Base-by-base conservation (phyloP, 2,888 invertebrate species). In the Eilema caniola region DNA sequence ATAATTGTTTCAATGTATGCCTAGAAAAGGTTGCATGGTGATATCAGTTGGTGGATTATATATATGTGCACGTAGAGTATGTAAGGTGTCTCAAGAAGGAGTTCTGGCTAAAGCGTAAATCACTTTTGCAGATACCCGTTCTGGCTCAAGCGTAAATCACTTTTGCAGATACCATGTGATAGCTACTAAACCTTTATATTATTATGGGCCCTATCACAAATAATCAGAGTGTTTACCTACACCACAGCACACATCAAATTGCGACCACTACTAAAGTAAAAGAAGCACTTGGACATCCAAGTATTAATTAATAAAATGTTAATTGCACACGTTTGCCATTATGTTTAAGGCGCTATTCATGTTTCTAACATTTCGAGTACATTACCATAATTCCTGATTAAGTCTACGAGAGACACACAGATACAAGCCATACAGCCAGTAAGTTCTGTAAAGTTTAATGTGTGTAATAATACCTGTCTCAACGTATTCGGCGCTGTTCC, bases 401-500 rank as follows among this genome's bases (percentile, higher is more conserved):
- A 57, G 60, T 60, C 59, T 33, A 16, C 33, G 24, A 16, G 5
- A 59, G 23, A 24, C 23, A 28, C 67, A 31, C 28, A 53, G 16
- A 33, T 61, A 41, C 53, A 56, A 62, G 14, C 14, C 25, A n/a
- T 28, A 53, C 56, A 67, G 56, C 12, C 41, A 41, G 57, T 70
- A 47, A 24, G 31, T 67, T 61, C 12, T 56, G 23, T 53, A 70
- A 65, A 60, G 60, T 41, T 63, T 70, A 41, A 67, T 66, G 64
- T 63, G 37, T 57, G 61, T 56, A 72, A 56, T 61, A 47, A 66
- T 59, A 68, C 37, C 56, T 62, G 61, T 67, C 20, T 47, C 31
- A 24, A 63, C 23, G 56, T 61, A 62, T 67, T 71, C 56, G 59
- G 66, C 31, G 64, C 65, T 71, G 59, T 76, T 74, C 33, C 25